A percentile compares a stretch with the other conserved stretches of the same genome.
These are phyloP conservation scores for Cherax destructor DNA, from an alignment of 1,140 invertebrate genomes.

Conservation along the genomic window DNA sequence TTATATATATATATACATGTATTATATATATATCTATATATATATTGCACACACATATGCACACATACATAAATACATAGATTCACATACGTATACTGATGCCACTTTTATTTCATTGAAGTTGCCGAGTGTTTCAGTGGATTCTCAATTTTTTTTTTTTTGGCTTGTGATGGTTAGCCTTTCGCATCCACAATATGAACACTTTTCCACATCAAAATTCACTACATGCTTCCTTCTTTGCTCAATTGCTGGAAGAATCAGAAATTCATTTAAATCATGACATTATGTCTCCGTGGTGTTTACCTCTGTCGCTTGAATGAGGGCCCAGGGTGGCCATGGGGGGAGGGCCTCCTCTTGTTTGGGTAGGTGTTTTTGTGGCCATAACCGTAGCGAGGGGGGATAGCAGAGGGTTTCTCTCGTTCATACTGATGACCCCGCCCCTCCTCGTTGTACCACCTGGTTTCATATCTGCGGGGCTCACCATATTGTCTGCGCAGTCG, in stretches of 20 bases:
- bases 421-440: slow-evolving; percentile 44
- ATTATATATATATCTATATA: not conserved
- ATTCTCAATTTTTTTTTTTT: not conserved
- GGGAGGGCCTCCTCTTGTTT: slow-evolving; percentile 37
- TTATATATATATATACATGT: no score
- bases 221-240: slow-evolving; percentile 34
- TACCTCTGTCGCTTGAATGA: slow-evolving; percentile 53
- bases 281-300: slow-evolving; percentile 29
- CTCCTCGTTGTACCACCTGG: slow-evolving; percentile 39
- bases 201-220: not conserved
- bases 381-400: slow-evolving; percentile 40
- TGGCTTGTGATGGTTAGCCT: not conserved
- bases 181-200: slow-evolving; percentile 3
- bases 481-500: slow-evolving; percentile 41
- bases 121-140: not conserved
- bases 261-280: slow-evolving; percentile 53
- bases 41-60: slow-evolving; percentile 4
- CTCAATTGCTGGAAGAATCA: slow-evolving; percentile 45
- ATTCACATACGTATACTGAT: slow-evolving; percentile 1
- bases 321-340: slow-evolving; percentile 34
- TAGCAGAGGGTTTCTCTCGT: slow-evolving; percentile 35
- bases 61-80: slow-evolving; percentile 8
- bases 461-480: slow-evolving; percentile 43
- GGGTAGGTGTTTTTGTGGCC: slow-evolving; percentile 43
- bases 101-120: not conserved